Evolutionary conservation across 2,888 invertebrate genomes (phyloP), one percentile per base, ranked within the genome.

Genomic region (Caenorhabditis drosophilae): DNA sequence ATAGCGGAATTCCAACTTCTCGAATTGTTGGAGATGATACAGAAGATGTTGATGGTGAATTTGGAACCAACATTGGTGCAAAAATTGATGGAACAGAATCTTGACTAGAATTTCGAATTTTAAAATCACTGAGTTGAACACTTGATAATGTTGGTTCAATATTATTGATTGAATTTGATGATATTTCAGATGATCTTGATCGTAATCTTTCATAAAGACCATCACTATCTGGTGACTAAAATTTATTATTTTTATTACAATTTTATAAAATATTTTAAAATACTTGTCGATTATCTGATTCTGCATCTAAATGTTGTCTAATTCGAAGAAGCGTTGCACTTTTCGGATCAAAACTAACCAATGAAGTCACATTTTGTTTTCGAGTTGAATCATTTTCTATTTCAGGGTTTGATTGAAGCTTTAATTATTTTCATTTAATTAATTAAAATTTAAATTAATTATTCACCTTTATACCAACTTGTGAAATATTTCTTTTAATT

Each of bases 331-430:
- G 57, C 25, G 73, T 73, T n/a, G 66, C 68, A 51, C 70, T 69
- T 44, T 77, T 77, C 26, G 77, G 77, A 38, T 78, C 78, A 47
- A 78, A 77, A 44, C 72, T 74, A 38, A 79, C 70, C 34, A 78
- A 56, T 20, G 75, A 70, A 4, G 74, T 73, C 41, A 73, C 56
- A 40, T 69, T 74, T 16, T 51, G 45, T 18, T 50, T 47, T 23
- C 57, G 42, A 20, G 7, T 16, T 38, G 9, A 6, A 9, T 38
- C n/a, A 38, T 38, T 16, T 16, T 38, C 38, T n/a, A n/a, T 16
- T 11, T 6, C 7, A 12, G 7, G 7, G 12, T 9, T 31, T 31
- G 31, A 31, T 31, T n/a, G n/a, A n/a, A n/a, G n/a, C n/a, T n/a
- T n/a, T n/a, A n/a, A n/a, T n/a, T n/a, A n/a, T n/a, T n/a, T n/a